These are phyloP conservation scores for Leptodactylus fuscus DNA, from an alignment of 2,113 vertebrate genomes.

Conservation along the genomic window DNA sequence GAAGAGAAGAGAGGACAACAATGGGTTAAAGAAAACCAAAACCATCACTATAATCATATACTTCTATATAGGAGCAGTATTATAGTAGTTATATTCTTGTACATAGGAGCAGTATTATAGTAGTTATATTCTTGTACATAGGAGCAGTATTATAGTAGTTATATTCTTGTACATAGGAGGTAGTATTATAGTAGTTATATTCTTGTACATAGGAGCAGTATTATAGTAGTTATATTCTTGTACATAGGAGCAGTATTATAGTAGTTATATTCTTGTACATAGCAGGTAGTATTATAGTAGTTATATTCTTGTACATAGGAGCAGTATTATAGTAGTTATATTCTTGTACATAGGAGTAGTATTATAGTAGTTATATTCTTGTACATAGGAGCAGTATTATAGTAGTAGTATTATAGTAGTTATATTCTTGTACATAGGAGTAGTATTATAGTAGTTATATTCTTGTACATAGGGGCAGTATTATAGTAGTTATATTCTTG, in stretches of 20 bases:
- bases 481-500: neutral
- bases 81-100: neutral
- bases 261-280: neutral
- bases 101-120: neutral
- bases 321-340: slow-evolving; percentile 8
- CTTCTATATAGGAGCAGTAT: neutral
- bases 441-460: neutral
- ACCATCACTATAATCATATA: neutral
- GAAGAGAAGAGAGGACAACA: neutral
- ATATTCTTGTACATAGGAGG: too few relatives aligned
- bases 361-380: slow-evolving; percentile 15
- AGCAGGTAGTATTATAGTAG: neutral
- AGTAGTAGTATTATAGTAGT: neutral
- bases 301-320: neutral
- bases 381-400: slow-evolving; percentile 1
- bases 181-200: too few relatives aligned
- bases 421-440: too few relatives aligned
- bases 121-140: too few relatives aligned
- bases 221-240: neutral
- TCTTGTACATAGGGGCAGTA: neutral
- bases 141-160: neutral
- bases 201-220: too few relatives aligned
- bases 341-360: neutral
- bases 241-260: neutral
- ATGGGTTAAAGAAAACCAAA: neutral